phyloP scores from a whole-genome alignment of 2,888 invertebrate genomes.

The Thymelicus sylvestris region DNA sequence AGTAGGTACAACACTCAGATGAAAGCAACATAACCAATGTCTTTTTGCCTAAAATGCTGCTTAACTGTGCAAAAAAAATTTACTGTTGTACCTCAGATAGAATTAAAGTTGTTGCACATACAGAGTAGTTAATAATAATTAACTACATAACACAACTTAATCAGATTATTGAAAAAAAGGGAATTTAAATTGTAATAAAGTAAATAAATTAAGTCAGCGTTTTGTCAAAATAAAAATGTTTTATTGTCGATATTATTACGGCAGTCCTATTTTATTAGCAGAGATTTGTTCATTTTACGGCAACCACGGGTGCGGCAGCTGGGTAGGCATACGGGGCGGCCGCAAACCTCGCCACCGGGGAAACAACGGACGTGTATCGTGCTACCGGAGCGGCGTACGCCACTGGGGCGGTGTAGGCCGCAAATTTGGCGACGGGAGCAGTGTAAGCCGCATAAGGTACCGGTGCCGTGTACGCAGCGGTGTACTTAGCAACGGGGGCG shows the following conservation, averaged over 20 bases:
- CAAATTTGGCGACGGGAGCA: slow-evolving; percentile 50
- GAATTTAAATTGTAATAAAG: too few relatives aligned
- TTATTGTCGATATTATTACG: slow-evolving; percentile 52
- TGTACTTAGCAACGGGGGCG: slow-evolving; percentile 50
- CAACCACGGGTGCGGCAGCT: slow-evolving; percentile 62
- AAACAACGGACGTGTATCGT: slow-evolving; percentile 45
- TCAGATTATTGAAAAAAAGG: too few relatives aligned
- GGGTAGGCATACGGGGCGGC: slow-evolving; percentile 51
- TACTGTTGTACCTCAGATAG: too few relatives aligned
- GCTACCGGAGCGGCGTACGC: slow-evolving; percentile 59
- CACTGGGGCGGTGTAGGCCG: slow-evolving; percentile 51
- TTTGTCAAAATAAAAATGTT: slow-evolving; percentile 51
- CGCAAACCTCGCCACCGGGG: slow-evolving; percentile 46
- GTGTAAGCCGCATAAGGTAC: slow-evolving; percentile 51
- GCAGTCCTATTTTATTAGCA: slow-evolving; percentile 29
- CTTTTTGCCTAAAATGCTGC: background rate
- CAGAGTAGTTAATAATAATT: too few relatives aligned
- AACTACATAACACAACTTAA: too few relatives aligned
- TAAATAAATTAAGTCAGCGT: background rate
- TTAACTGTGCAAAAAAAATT: too few relatives aligned
- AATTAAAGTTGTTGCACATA: too few relatives aligned
- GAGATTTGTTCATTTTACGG: slow-evolving; percentile 52
- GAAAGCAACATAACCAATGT: background rate
- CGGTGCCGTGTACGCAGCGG: slow-evolving; percentile 57
- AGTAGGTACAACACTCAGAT: background rate